phyloP scores from a whole-genome alignment of 2,888 invertebrate species.

The Rotaria socialis region DNA sequence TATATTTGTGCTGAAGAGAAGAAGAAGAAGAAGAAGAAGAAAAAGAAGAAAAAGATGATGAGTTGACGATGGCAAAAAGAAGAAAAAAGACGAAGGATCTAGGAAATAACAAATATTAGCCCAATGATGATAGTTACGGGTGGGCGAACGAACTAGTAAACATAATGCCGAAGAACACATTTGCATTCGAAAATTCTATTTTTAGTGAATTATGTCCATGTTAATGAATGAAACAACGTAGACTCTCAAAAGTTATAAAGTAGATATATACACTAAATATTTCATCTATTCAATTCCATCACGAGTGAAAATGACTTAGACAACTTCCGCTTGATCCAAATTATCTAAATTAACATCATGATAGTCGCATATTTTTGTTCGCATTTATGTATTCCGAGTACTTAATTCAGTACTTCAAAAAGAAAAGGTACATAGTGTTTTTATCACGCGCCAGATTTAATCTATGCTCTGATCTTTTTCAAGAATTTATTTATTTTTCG shows the following conservation, averaged over 20 bases:
- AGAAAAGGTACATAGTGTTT: not conserved
- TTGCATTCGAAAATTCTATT: not conserved
- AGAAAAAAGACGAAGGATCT: not conserved
- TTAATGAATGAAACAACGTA: not conserved
- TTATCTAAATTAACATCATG: not conserved
- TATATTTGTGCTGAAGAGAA: not conserved
- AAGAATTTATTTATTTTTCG: not conserved
- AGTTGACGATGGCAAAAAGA: not conserved
- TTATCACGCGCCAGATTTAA: not conserved
- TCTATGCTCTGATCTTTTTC: not conserved
- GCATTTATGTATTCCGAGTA: not conserved
- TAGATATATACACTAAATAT: not conserved
- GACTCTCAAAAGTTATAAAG: not conserved
- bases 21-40: not conserved
- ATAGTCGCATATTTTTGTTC: not conserved
- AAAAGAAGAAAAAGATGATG: not conserved
- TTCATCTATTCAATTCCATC: not conserved
- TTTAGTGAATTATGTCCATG: not conserved
- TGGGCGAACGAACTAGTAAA: slow-evolving; percentile 7
- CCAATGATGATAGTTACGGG: slow-evolving; percentile 10
- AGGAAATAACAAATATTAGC: not conserved
- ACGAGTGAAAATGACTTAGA: not conserved
- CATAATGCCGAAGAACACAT: not conserved
- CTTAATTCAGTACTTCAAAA: not conserved
- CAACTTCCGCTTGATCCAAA: not conserved